These are phyloP conservation scores for Oscheius sp. DNA, from an alignment of 2,888 invertebrate species.

Conservation along the genomic window DNA sequence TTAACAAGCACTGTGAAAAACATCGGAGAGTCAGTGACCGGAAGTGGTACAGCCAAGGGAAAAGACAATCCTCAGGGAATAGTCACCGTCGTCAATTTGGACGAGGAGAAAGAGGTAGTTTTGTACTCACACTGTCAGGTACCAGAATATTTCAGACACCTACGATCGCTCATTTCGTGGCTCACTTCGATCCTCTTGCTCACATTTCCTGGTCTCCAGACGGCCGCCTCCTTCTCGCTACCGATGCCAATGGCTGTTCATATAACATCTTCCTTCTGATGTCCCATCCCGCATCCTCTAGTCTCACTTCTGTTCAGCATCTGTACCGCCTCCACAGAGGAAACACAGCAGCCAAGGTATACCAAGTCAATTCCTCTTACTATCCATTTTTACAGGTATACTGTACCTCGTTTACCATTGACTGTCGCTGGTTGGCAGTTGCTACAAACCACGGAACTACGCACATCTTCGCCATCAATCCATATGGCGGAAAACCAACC, in stretches of 20 bases:
- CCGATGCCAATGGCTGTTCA: conserved; percentile 75
- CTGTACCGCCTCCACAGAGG: conserved; percentile 93
- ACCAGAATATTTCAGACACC: conserved; percentile 9
- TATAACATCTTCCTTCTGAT: conserved; percentile 95
- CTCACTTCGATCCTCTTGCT: conserved; percentile 57
- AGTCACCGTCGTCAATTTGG: conserved; percentile 56
- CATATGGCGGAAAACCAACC: conserved; percentile 85
- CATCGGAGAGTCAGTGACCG: conserved; percentile 75
- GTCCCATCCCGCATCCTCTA: conserved; percentile 87
- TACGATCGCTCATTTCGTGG: conserved; percentile 65
- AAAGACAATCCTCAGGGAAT: conserved; percentile 47
- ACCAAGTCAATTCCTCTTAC: background rate
- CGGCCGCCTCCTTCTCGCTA: conserved; percentile 74
- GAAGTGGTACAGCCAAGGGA: conserved; percentile 36
- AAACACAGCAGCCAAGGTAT: conserved; percentile 92
- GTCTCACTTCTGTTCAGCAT: conserved; percentile 85
- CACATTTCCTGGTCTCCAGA: conserved; percentile 54
- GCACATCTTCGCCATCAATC: conserved; percentile 94
- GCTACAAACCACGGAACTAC: conserved; percentile 92
- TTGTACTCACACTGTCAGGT: background rate
- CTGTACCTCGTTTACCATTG: conserved; percentile 90
- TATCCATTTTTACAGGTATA: conserved; percentile 76
- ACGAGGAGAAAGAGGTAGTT: conserved; percentile 24
- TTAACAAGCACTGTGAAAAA: conserved; percentile 75
- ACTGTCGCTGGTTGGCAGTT: conserved; percentile 94